Conservation (phyloP, 2,113 vertebrate genomes). For the Myxocyprinus asiaticus region DNA sequence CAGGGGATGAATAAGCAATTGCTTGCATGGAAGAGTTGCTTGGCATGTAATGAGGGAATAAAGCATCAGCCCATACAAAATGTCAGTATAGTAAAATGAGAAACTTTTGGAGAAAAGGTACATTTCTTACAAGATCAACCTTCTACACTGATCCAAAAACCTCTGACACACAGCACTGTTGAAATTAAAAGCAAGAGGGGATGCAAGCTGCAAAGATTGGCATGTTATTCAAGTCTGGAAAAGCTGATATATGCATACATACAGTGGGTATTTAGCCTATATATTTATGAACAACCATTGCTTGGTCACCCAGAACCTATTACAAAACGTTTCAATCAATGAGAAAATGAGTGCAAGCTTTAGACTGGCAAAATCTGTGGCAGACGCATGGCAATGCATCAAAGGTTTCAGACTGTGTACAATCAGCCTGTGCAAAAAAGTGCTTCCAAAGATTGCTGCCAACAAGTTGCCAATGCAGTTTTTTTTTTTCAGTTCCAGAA, state of each 20-base stretch:
- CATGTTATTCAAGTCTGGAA: conserved; percentile 68
- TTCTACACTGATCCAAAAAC: conserved; percentile 38
- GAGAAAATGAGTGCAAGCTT: conserved; percentile 78
- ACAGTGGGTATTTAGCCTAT: conserved; percentile 22
- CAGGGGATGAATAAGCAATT: conserved; percentile 64
- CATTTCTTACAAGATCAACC: conserved; percentile 52
- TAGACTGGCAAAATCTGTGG: conserved; percentile 62
- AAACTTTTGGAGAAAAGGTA: conserved; percentile 53
- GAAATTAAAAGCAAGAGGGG: conserved; percentile 64
- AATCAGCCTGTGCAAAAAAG: conserved; percentile 67
- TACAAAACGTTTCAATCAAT: conserved; percentile 73
- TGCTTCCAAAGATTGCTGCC: conserved; percentile 68
- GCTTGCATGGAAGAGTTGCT: conserved; percentile 62
- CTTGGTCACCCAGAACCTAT: conserved; percentile 76
- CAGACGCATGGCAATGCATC: conserved; percentile 66
- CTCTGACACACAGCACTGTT: conserved; percentile 62
- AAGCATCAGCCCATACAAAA: conserved; percentile 53
- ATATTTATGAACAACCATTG: conserved; percentile 77
- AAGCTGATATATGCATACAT: conserved; percentile 55
- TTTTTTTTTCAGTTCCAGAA: conserved; percentile 56
- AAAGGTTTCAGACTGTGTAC: conserved; percentile 67
- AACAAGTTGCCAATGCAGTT: conserved; percentile 57
- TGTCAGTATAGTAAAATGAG: conserved; percentile 54
- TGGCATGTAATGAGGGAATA: conserved; percentile 36
- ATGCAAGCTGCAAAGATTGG: conserved; percentile 65